These are phyloP conservation scores for Drosophila paracracens DNA, from an alignment of 2,888 invertebrate species.

Conservation along the genomic window DNA sequence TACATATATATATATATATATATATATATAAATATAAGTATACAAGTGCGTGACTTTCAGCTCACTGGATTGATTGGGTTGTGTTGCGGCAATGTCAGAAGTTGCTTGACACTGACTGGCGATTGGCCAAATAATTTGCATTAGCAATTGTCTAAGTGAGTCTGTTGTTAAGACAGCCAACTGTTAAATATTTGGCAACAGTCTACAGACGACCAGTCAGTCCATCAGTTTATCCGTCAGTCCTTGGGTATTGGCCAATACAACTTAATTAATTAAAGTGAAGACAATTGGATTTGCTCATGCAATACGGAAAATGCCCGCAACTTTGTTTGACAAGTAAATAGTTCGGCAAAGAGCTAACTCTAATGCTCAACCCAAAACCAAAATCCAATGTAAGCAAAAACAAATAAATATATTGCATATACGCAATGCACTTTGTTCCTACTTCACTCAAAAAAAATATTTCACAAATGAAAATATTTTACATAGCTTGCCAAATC, in stretches of 20 bases:
- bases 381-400: conserved; percentile 56
- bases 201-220: conserved; percentile 16
- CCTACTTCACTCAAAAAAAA: not conserved
- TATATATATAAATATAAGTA: conserved; percentile 18
- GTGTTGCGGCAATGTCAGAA: conserved; percentile 1
- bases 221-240: not conserved
- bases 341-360: not conserved
- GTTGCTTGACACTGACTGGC: conserved; percentile 14
- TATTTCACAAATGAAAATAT: not conserved
- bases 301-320: conserved; percentile 26
- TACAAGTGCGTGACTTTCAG: conserved; percentile 60
- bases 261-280: conserved; percentile 69
- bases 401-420: conserved; percentile 47
- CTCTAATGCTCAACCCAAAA: conserved; percentile 47
- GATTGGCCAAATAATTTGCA: conserved; percentile 52
- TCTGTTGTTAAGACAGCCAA: conserved; percentile 44
- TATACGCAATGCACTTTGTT: conserved; percentile 11
- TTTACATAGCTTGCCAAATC: not conserved
- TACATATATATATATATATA: conserved; percentile 16
- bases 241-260: not conserved
- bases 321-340: conserved; percentile 16
- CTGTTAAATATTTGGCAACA: conserved; percentile 38
- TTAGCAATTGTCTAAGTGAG: conserved; percentile 43
- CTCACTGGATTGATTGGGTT: conserved; percentile 19
- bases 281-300: conserved; percentile 37